Conservation (phyloP, 2,888 invertebrate species). For the Neoscelio sp. region DNA sequence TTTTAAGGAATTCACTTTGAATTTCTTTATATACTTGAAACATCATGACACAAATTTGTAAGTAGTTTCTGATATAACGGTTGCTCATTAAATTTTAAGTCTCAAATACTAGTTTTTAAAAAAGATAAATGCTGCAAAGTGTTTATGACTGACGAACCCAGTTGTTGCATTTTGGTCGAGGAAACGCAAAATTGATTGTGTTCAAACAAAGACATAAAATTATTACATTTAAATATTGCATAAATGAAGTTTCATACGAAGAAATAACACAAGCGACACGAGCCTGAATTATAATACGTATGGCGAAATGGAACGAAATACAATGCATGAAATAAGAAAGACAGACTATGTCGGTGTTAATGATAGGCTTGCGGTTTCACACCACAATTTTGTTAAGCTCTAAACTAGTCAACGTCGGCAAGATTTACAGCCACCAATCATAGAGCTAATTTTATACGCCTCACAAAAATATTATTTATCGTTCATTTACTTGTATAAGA, state of each 20-base stretch:
- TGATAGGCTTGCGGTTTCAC: constrained; percentile 69
- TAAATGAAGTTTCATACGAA: constrained; percentile 30
- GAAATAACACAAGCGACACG: constrained; percentile 16
- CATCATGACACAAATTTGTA: constrained; percentile 34
- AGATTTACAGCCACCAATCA: constrained; percentile 70
- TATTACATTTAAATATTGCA: constrained; percentile 23
- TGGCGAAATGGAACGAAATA: constrained; percentile 52
- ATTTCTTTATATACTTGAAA: constrained; percentile 15
- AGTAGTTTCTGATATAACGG: constrained; percentile 39
- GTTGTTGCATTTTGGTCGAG: constrained; percentile 22
- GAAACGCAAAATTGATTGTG: constrained; percentile 37
- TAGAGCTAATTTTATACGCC: constrained; percentile 67
- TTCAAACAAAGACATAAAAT: constrained; percentile 14
- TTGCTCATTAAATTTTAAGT: constrained; percentile 72
- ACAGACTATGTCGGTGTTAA: constrained; percentile 55
- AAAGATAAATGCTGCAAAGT: constrained; percentile 57
- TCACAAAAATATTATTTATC: constrained; percentile 64
- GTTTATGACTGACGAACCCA: constrained; percentile 33
- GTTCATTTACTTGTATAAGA: constrained; percentile 43
- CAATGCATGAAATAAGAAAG: constrained; percentile 31
- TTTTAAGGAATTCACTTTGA: not conserved
- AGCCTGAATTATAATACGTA: not conserved
- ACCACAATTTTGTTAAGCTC: constrained; percentile 59
- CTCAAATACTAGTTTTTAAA: constrained; percentile 74
- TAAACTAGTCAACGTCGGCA: constrained; percentile 64